phyloP scores from a whole-genome alignment of 2,797 vertebrate species.

The Pseudochromis fuscus region DNA sequence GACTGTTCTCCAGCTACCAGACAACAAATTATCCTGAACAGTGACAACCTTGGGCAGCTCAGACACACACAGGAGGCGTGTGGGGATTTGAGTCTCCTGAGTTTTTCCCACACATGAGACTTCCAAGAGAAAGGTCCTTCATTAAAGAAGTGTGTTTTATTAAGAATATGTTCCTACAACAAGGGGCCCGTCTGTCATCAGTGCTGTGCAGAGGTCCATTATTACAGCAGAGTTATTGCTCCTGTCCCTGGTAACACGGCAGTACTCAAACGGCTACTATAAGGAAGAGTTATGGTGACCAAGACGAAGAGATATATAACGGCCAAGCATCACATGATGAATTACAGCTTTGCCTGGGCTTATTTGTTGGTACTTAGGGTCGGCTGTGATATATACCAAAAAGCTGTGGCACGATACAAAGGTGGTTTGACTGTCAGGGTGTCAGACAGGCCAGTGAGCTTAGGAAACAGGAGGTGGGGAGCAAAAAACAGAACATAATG shows the following conservation, averaged over 20 bases:
- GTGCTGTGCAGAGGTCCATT: constrained; percentile 75
- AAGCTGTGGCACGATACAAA: constrained; percentile 54
- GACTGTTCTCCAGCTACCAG: constrained; percentile 6
- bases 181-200: constrained; percentile 76
- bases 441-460: constrained; percentile 55
- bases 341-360: constrained; percentile 75
- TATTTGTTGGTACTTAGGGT: constrained; percentile 78
- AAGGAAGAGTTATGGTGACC: constrained; percentile 80
- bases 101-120: constrained; percentile 43
- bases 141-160: constrained; percentile 73
- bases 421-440: constrained; percentile 63
- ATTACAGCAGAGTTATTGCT: constrained; percentile 83
- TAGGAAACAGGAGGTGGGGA: constrained; percentile 9
- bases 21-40: constrained; percentile 39
- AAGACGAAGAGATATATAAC: constrained; percentile 81
- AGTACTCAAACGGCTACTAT: constrained; percentile 80
- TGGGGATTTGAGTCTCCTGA: constrained; percentile 34
- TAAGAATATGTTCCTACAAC: constrained; percentile 74
- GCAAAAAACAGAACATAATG: constrained; percentile 25
- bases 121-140: constrained; percentile 45
- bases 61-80: constrained; percentile 8
- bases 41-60: constrained; percentile 36
- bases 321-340: constrained; percentile 76
- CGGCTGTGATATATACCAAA: constrained; percentile 77
- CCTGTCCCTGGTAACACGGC: constrained; percentile 78